Base-by-base conservation (phyloP, 2,113 vertebrate genomes). In the Azemiops feae region DNA sequence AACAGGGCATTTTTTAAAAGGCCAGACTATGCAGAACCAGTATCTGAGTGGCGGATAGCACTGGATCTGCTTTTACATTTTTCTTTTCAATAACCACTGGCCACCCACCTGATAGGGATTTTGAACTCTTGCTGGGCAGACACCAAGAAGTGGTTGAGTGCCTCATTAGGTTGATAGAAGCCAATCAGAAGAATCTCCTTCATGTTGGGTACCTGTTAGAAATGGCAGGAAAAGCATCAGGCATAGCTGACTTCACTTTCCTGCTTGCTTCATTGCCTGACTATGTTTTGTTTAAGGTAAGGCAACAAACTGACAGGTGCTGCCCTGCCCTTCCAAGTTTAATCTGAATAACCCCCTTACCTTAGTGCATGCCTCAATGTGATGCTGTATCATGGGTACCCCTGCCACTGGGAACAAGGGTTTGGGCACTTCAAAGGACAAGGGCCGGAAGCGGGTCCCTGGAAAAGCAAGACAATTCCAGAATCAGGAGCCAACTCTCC, bases 341-440 rank as follows among this genome's bases (percentile, higher is more conserved):
- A 2, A 3, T 30, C 7, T 25, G 11, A 43, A 54, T 9, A 3
- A 23, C 10, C 39, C 23, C 14, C 90, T 96, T 96, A 99, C 99
- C 98, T 99, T 99, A 64, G 98, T 97, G 94, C 99, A 99, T 69
- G 99, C 98, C 95, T 99, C 99, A 39, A 99, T 99, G 96, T 99
- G 99, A 93, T 99, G 99, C 97, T 99, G 99, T 85, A 99, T 97
- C 99, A 99, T 99, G n/a, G 99, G 98, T 39, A 99, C 99, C 0
- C 99, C 99, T 1, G 99, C 99, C 85, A 99, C 98, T 10, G 99
- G 99, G 95, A 99, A 99, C 88, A 99, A 97, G 1, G 99, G 99
- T 96, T 99, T 99, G 87, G 99, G 99, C 85, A 99, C 99, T 96
- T 99, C 99, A 93, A 99, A 99, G 3, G 99, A 99, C 93, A 99